phyloP scores from a whole-genome alignment of 2,888 invertebrate genomes.

The Rhopalosiphum nymphaeae region DNA sequence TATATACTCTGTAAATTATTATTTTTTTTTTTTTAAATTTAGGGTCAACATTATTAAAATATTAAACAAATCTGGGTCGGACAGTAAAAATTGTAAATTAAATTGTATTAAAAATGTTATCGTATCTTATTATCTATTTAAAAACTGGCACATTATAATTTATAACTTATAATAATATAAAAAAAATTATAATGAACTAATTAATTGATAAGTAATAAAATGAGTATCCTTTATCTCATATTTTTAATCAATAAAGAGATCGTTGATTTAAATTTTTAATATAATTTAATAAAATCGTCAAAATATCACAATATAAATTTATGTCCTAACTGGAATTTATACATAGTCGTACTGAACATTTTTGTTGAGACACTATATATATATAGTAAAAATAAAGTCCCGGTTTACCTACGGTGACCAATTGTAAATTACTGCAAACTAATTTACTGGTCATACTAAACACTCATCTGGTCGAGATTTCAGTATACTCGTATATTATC shows the following conservation, averaged over 20 bases:
- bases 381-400: neutral
- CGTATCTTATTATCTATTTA: no score
- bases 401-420: neutral
- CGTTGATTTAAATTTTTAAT: neutral
- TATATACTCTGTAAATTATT: neutral
- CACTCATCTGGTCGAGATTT: neutral
- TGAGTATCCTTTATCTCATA: neutral
- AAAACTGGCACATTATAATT: neutral
- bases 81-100: neutral
- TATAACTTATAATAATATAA: neutral
- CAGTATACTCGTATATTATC: neutral
- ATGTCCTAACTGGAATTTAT: neutral
- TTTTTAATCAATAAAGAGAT: neutral
- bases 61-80: neutral
- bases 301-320: neutral
- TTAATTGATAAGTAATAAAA: neutral
- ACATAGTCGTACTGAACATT: neutral
- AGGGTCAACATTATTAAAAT: neutral
- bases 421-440: neutral
- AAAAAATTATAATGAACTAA: neutral
- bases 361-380: neutral
- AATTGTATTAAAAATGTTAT: neutral
- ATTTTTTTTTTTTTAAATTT: neutral
- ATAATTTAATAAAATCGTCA: neutral
- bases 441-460: neutral